Percentiles rank a stretch among this genome's conserved stretches.
These are phyloP conservation scores for Delichon dasypus DNA, from an alignment of 2,797 vertebrate genomes.

Conservation along the genomic window DNA sequence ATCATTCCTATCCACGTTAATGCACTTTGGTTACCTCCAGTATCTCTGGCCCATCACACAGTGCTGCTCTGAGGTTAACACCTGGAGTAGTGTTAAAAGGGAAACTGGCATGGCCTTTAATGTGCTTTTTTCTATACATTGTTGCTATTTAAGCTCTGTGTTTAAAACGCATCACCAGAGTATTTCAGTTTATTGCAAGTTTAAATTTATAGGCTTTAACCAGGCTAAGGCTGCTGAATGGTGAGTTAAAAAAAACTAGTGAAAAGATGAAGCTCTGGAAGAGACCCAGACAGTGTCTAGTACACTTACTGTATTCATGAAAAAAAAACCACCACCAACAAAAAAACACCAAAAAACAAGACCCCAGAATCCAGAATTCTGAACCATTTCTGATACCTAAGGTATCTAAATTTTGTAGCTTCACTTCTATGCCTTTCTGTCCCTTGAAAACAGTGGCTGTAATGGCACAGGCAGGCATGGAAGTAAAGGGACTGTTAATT, in stretches of 20 bases:
- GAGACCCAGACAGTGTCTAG: not conserved
- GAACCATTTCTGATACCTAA: not conserved
- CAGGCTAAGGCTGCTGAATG: not conserved
- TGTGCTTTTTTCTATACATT: not conserved
- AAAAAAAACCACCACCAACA: no score
- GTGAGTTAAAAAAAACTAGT: not conserved
- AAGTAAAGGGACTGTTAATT: not conserved
- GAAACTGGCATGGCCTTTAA: not conserved
- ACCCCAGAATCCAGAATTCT: not conserved
- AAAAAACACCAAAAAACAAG: not conserved
- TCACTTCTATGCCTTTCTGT: not conserved
- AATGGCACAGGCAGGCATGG: not conserved
- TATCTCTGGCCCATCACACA: not conserved
- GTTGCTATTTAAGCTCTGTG: not conserved
- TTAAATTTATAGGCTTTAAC: not conserved
- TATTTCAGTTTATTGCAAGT: constrained; percentile 2
- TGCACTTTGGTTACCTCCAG: not conserved
- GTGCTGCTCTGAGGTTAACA: not conserved
- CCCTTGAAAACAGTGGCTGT: not conserved
- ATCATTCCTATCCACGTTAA: not conserved
- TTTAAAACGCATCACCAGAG: not conserved
- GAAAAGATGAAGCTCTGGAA: not conserved
- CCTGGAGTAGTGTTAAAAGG: not conserved
- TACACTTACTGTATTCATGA: not conserved
- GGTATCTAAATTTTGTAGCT: not conserved